Evolutionary conservation across 2,888 invertebrate species (phyloP).

Genomic region (Ophion obscuratus): DNA sequence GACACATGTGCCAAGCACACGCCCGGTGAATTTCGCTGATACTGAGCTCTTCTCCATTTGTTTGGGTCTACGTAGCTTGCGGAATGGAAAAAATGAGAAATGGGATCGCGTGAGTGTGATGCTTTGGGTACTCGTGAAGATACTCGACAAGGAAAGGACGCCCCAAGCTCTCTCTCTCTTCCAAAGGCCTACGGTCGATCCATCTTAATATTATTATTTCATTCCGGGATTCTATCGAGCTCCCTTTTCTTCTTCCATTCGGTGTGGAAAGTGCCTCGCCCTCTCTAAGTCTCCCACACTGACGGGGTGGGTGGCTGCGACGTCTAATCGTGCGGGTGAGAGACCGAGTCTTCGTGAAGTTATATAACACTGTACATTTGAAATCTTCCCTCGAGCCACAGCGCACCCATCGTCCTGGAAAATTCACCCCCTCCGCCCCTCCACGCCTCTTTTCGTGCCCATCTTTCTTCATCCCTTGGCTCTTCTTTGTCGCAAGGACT

Average conservation of each 20-base stretch:
- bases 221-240: constrained; percentile 79
- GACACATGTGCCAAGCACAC: constrained; percentile 9
- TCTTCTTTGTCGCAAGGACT: constrained; percentile 54
- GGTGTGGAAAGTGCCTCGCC: constrained; percentile 43
- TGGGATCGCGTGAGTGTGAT: constrained; percentile 75
- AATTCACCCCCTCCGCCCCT: constrained; percentile 35
- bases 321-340: constrained; percentile 62
- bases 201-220: constrained; percentile 84
- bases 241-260: constrained; percentile 44
- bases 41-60: constrained; percentile 12
- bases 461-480: constrained; percentile 17
- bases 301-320: constrained; percentile 35
- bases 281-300: constrained; percentile 41
- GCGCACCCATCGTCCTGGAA: constrained; percentile 36
- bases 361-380: constrained; percentile 49
- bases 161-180: constrained; percentile 45
- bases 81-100: constrained; percentile 48
- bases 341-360: constrained; percentile 39
- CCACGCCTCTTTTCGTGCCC: not conserved
- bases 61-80: constrained; percentile 12
- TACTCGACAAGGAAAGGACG: constrained; percentile 59
- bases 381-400: constrained; percentile 49
- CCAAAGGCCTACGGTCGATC: constrained; percentile 73
- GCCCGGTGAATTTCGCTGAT: not conserved
- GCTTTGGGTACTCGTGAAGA: constrained; percentile 25